A percentile compares a stretch with the other conserved stretches of the same genome.
Conservation (phyloP, 2,888 invertebrate genomes). For the Ichneumon xanthorius region DNA sequence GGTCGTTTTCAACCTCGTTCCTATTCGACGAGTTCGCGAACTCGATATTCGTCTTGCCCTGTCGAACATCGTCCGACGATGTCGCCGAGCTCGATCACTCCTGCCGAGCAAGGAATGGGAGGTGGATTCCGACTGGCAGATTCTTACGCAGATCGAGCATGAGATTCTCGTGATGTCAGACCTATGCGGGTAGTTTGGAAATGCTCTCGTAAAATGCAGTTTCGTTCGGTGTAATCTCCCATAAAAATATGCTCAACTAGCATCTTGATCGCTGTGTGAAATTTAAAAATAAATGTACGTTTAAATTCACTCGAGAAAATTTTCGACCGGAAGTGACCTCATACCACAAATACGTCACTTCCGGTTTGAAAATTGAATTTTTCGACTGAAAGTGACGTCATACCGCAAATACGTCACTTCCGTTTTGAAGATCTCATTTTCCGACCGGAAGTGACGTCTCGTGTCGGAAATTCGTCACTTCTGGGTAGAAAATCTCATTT, state of each 20-base stretch:
- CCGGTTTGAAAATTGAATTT: no score
- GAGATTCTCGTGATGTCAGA: background rate
- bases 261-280: background rate
- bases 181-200: background rate
- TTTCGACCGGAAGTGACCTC: no score
- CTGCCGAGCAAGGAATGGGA: constrained; percentile 3
- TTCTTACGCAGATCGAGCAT: background rate
- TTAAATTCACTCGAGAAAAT: no score
- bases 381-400: no score
- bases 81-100: background rate
- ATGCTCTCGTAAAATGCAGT: background rate
- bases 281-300: background rate
- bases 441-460: no score
- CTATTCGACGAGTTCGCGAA: background rate
- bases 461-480: no score
- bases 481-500: background rate
- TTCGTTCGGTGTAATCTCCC: background rate
- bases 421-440: no score
- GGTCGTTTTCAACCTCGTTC: background rate
- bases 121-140: background rate
- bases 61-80: constrained; percentile 1
- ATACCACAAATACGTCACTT: no score
- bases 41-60: background rate
- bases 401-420: no score
- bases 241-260: background rate